Evolutionary conservation across 2,888 invertebrate genomes (phyloP).

Genomic region (Psylliodes chrysocephalus): DNA sequence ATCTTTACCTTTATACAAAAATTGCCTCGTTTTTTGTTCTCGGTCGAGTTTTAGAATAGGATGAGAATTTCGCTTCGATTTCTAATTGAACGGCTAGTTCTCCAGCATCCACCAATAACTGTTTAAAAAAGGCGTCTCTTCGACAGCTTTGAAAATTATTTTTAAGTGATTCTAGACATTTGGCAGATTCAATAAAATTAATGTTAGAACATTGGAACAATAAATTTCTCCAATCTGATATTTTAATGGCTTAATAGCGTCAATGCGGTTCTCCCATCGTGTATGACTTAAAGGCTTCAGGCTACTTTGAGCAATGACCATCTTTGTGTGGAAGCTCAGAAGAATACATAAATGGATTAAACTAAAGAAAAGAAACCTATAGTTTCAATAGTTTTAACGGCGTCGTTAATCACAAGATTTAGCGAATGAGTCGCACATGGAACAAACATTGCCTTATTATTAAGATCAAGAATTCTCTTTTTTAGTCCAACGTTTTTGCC

Average conservation of each 20-base stretch:
- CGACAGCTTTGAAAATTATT: background rate
- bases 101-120: too few relatives aligned
- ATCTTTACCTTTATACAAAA: too few relatives aligned
- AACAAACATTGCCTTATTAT: constrained; percentile 48
- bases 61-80: too few relatives aligned
- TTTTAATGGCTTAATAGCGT: too few relatives aligned
- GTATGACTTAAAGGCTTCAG: background rate
- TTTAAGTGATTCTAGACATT: background rate
- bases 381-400: constrained; percentile 30
- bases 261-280: background rate
- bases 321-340: background rate
- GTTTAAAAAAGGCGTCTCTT: background rate
- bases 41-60: background rate
- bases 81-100: background rate
- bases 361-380: background rate
- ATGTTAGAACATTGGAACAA: background rate
- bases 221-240: background rate
- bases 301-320: background rate
- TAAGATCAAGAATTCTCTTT: constrained; percentile 43
- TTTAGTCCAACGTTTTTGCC: constrained; percentile 35
- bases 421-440: constrained; percentile 49
- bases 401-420: constrained; percentile 50
- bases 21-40: background rate
- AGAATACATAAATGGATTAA: background rate
- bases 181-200: too few relatives aligned